phyloP scores from a whole-genome alignment of 2,113 vertebrate genomes.

The Corythornis vintsioides region DNA sequence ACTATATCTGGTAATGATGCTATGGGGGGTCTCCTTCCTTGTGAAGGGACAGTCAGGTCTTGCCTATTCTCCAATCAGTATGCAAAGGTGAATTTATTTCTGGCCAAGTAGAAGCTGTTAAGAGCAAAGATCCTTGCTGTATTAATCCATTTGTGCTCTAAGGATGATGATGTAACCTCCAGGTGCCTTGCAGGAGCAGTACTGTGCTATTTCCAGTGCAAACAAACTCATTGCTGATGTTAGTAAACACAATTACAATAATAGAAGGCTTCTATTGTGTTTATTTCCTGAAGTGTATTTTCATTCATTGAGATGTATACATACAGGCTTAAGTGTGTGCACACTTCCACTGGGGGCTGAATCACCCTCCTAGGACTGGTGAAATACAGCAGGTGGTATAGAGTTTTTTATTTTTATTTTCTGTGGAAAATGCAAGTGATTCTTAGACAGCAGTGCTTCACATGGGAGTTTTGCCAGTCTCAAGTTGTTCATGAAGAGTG shows the following conservation, averaged over 20 bases:
- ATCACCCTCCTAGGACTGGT: not conserved
- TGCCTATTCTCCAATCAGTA: not conserved
- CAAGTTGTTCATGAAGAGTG: not conserved
- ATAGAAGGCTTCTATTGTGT: conserved; percentile 62
- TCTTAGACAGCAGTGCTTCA: not conserved
- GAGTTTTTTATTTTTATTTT: not conserved
- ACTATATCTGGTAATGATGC: not conserved
- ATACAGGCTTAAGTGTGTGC: not conserved
- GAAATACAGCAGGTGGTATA: not conserved
- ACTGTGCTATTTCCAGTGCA: conserved; percentile 59
- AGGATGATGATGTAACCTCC: conserved; percentile 42
- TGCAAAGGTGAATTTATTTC: not conserved
- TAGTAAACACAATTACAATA: conserved; percentile 56
- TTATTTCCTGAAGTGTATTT: conserved; percentile 65
- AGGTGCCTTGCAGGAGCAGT: conserved; percentile 26
- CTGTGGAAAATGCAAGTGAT: not conserved
- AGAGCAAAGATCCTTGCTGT: not conserved
- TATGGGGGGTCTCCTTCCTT: not conserved
- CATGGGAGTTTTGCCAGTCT: not conserved
- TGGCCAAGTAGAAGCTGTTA: not conserved
- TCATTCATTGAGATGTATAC: conserved; percentile 48
- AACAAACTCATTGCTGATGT: conserved; percentile 54
- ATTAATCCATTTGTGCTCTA: not conserved
- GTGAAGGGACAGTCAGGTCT: not conserved
- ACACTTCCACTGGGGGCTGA: not conserved